These are phyloP conservation scores for Drosophila azteca DNA, from an alignment of 1,140 invertebrate species.

Conservation along the genomic window DNA sequence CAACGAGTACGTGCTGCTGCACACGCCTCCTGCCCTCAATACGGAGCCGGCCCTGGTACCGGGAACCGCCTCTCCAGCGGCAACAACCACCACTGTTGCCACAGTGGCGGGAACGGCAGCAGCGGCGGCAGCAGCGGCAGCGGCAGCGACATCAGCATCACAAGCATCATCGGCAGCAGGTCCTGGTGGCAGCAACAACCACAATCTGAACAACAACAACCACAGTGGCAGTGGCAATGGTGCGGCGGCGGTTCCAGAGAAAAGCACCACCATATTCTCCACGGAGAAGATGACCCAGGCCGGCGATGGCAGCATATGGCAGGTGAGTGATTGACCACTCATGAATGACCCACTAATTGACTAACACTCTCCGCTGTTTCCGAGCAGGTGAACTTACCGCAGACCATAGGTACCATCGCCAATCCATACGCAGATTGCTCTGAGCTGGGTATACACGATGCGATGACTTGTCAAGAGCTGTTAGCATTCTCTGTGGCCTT, in stretches of 20 bases:
- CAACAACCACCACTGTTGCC: conserved; percentile 25
- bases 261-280: conserved; percentile 89
- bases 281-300: conserved; percentile 95
- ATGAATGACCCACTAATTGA: neutral
- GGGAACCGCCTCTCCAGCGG: conserved; percentile 15
- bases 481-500: conserved; percentile 95
- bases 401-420: conserved; percentile 74
- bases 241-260: conserved; percentile 33
- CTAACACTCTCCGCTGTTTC: neutral
- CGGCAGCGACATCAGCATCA: conserved; percentile 66
- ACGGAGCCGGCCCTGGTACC: conserved; percentile 29
- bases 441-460: conserved; percentile 85
- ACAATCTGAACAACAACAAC: conserved; percentile 15
- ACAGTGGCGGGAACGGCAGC: conserved; percentile 22
- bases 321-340: conserved; percentile 61
- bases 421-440: conserved; percentile 84
- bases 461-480: conserved; percentile 95
- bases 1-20: conserved; percentile 91
- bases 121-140: conserved; percentile 12
- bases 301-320: conserved; percentile 89
- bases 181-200: conserved; percentile 10
- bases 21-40: conserved; percentile 85
- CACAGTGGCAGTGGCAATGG: conserved; percentile 24
- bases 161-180: conserved; percentile 1
- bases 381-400: conserved; percentile 78